These are phyloP conservation scores for Ibidorhyncha struthersii DNA, from an alignment of 2,113 vertebrate genomes.

Conservation along the genomic window DNA sequence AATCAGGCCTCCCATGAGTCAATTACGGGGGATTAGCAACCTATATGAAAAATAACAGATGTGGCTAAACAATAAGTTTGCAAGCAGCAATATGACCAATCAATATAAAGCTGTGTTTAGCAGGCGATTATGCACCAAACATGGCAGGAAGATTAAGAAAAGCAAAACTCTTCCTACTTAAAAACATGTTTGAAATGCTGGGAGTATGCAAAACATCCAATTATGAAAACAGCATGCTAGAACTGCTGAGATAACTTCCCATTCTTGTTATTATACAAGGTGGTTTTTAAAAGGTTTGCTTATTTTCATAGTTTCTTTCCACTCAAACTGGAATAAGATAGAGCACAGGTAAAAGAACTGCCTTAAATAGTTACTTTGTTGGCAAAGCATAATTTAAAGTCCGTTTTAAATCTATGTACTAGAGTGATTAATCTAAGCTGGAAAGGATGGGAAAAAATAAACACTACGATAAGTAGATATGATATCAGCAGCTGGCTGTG, in stretches of 20 bases:
- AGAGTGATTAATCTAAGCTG: not conserved
- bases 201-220: not conserved
- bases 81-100: not conserved
- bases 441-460: conserved; percentile 63
- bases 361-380: not conserved
- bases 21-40: not conserved
- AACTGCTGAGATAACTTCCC: not conserved
- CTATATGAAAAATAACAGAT: conserved; percentile 26
- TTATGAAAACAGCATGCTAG: not conserved
- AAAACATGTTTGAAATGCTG: not conserved
- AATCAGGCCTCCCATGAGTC: not conserved
- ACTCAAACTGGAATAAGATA: not conserved
- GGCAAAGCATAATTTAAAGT: not conserved
- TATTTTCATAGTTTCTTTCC: not conserved
- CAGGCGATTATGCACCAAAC: not conserved
- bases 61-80: conserved; percentile 1
- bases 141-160: not conserved
- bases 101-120: not conserved
- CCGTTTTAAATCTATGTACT: not conserved
- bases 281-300: not conserved
- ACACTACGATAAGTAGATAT: conserved; percentile 35
- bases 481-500: conserved; percentile 34
- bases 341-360: not conserved
- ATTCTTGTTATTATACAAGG: not conserved
- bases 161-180: not conserved